Evolutionary conservation across 2,113 vertebrate species (phyloP).

Genomic region (Eonycteris spelaea): DNA sequence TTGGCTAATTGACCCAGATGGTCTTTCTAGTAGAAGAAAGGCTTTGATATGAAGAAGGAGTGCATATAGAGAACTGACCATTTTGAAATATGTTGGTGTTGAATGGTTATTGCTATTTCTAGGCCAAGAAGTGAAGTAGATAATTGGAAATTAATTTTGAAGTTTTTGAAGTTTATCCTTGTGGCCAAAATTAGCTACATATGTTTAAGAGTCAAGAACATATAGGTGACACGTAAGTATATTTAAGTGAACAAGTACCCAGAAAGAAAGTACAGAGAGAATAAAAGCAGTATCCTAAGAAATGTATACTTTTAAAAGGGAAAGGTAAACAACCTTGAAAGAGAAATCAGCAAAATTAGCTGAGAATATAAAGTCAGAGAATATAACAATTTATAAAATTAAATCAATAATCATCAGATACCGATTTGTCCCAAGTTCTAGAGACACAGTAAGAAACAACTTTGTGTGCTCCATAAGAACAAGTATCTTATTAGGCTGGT

Average conservation of each 20-base stretch:
- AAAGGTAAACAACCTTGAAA: neutral
- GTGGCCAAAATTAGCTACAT: neutral
- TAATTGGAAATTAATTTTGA: constrained; percentile 17
- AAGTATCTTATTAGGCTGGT: neutral
- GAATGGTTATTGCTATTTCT: neutral
- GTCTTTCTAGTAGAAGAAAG: neutral
- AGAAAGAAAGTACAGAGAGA: neutral
- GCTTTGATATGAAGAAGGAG: neutral
- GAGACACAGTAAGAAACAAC: neutral
- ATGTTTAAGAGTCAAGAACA: neutral
- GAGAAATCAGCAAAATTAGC: neutral
- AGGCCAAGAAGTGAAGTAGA: neutral
- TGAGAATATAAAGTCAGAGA: neutral
- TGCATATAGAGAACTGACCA: neutral
- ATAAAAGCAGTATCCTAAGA: neutral
- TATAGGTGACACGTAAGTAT: neutral
- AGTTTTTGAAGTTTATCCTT: neutral
- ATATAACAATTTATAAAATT: neutral
- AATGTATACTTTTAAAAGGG: neutral
- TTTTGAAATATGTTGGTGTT: neutral
- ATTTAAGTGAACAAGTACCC: neutral
- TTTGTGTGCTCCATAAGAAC: neutral
- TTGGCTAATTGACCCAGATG: neutral
- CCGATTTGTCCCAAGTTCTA: neutral
- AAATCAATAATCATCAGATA: neutral